A percentile compares a stretch with the other conserved stretches of the same genome.
These are phyloP conservation scores for Macquaria australasica DNA, from an alignment of 2,113 vertebrate species.

Conservation along the genomic window DNA sequence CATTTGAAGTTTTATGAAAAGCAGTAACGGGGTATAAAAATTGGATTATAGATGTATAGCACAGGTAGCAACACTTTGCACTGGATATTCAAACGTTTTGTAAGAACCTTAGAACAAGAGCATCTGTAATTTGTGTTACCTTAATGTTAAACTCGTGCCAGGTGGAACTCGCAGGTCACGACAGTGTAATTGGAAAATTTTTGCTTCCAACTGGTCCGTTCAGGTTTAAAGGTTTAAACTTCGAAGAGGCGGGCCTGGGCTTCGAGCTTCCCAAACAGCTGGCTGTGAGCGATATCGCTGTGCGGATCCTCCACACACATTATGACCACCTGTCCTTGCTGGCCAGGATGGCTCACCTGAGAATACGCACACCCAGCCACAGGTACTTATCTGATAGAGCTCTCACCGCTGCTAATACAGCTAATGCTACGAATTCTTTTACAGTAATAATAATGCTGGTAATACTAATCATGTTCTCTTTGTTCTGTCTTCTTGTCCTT, in stretches of 20 bases:
- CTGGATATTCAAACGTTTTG: neutral
- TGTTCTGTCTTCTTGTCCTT: neutral
- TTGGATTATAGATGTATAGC: neutral
- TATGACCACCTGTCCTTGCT: slow-evolving; percentile 89
- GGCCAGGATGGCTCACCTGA: slow-evolving; percentile 64
- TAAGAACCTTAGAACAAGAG: neutral
- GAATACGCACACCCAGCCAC: slow-evolving; percentile 12
- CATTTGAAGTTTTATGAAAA: neutral
- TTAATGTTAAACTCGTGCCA: neutral
- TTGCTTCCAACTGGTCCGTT: neutral
- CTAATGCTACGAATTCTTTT: neutral
- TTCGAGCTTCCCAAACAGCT: slow-evolving; percentile 90
- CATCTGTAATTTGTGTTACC: neutral
- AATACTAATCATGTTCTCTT: neutral
- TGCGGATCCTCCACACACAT: slow-evolving; percentile 88
- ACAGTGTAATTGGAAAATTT: neutral
- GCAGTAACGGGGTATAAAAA: neutral
- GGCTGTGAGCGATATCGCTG: slow-evolving; percentile 82
- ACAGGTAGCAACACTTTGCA: neutral
- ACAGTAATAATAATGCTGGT: neutral
- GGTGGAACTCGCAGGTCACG: neutral
- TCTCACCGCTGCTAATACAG: neutral
- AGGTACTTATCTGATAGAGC: neutral
- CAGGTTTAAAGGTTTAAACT: slow-evolving; percentile 87
- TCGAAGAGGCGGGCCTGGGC: slow-evolving; percentile 78